Percentiles rank a stretch among this genome's conserved stretches.
These are phyloP conservation scores for Antheraea mylitta DNA, from an alignment of 1,140 invertebrate species.

Conservation along the genomic window DNA sequence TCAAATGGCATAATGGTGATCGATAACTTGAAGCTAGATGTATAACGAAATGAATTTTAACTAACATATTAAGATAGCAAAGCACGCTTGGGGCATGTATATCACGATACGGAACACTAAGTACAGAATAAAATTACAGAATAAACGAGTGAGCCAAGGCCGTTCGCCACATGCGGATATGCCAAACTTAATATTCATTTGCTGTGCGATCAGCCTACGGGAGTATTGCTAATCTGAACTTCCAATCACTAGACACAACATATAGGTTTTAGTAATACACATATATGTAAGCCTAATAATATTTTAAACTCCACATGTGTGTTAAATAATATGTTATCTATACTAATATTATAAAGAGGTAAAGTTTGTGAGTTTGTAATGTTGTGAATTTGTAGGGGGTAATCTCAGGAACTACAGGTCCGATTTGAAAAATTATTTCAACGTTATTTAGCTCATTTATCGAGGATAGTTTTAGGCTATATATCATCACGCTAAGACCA, in stretches of 20 bases:
- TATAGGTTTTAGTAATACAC: not conserved
- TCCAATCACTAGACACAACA: not conserved
- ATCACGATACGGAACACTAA: conserved; percentile 62
- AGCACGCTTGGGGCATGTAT: conserved; percentile 29
- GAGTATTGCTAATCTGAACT: conserved; percentile 2
- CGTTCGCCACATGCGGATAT: conserved; percentile 55
- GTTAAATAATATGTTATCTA: too few relatives aligned
- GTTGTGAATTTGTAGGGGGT: too few relatives aligned
- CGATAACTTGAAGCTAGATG: not conserved
- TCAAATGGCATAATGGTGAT: not conserved
- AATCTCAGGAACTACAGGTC: too few relatives aligned
- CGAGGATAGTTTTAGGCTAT: too few relatives aligned
- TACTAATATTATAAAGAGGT: too few relatives aligned
- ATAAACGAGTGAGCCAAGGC: conserved; percentile 51
- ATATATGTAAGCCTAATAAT: too few relatives aligned
- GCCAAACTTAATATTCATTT: conserved; percentile 59
- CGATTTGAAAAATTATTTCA: too few relatives aligned
- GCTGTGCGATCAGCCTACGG: conserved; percentile 51
- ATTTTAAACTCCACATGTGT: too few relatives aligned
- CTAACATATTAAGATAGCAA: conserved; percentile 25
- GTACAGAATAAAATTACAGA: conserved; percentile 60
- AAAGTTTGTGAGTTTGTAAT: too few relatives aligned
- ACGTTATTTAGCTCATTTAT: too few relatives aligned
- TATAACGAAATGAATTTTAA: conserved; percentile 7
- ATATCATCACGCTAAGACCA: too few relatives aligned